Percentiles rank a stretch among this genome's conserved stretches.
These are phyloP conservation scores for Pinctada fucata DNA, from an alignment of 2,888 invertebrate genomes.

Conservation along the genomic window DNA sequence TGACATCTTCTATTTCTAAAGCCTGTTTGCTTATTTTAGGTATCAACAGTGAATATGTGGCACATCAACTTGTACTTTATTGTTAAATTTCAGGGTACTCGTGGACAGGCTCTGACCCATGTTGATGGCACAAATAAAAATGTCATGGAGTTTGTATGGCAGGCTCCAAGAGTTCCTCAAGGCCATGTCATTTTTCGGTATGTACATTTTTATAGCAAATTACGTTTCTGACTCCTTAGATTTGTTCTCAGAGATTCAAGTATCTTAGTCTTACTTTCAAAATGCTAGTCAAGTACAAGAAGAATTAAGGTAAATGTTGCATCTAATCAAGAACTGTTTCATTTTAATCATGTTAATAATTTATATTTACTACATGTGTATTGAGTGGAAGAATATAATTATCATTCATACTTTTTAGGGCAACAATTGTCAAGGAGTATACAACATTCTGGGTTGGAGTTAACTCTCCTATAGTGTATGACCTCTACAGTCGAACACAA, in stretches of 20 bases:
- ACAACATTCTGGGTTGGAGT: conserved; percentile 62
- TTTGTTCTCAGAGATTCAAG: no score
- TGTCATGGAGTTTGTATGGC: conserved; percentile 56
- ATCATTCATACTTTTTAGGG: conserved; percentile 45
- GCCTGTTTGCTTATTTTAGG: background rate
- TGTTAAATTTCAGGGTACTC: conserved; percentile 31
- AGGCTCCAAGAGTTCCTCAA: conserved; percentile 58
- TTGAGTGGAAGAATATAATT: background rate
- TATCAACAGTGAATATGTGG: background rate
- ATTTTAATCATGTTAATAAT: no score
- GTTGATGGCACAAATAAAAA: conserved; percentile 27
- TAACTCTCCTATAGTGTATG: conserved; percentile 65
- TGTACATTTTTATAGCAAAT: background rate
- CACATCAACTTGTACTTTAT: no score
- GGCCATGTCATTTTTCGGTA: conserved; percentile 66
- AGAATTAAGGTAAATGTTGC: no score
- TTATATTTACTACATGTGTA: no score
- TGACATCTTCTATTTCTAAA: background rate
- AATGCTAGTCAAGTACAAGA: no score
- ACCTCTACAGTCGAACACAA: conserved; percentile 48
- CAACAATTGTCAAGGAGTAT: conserved; percentile 59
- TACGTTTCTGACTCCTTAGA: no score
- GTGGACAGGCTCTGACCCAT: conserved; percentile 41
- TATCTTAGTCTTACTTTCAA: no score
- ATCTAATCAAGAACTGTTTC: no score